Evolutionary conservation across 92 coral and sea anemone genomes (phyloP).

Genomic region (Zoanthus solanderi): DNA sequence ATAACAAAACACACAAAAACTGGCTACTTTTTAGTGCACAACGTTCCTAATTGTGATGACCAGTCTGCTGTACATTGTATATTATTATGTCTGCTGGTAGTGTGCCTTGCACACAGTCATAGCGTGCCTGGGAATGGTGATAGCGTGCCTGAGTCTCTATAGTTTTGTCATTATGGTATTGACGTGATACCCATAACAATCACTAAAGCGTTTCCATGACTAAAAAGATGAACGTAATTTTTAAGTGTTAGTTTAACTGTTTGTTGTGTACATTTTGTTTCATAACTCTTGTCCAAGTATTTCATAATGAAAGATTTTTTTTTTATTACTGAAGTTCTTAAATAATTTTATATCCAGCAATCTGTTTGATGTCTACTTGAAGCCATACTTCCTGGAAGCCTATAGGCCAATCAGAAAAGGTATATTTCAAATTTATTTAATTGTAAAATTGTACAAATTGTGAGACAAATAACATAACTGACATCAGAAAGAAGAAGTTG

Average conservation of each 20-base stretch:
- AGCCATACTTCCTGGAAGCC: slow-evolving; percentile 97
- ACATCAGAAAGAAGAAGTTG: too few relatives aligned
- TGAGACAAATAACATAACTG: too few relatives aligned
- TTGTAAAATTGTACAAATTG: too few relatives aligned
- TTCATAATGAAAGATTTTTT: too few relatives aligned
- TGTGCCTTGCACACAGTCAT: neutral
- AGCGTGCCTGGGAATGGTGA: neutral
- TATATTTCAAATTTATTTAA: neutral
- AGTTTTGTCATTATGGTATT: too few relatives aligned
- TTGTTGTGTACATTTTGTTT: too few relatives aligned
- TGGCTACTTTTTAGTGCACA: neutral
- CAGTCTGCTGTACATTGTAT: neutral
- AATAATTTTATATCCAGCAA: slow-evolving; percentile 58
- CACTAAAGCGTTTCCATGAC: too few relatives aligned
- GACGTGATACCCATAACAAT: too few relatives aligned
- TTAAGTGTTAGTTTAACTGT: too few relatives aligned
- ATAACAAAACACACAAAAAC: slow-evolving; percentile 7
- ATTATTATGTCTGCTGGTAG: neutral
- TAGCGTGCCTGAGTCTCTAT: too few relatives aligned
- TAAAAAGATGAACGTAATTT: too few relatives aligned
- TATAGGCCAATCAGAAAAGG: slow-evolving; percentile 98
- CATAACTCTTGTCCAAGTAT: too few relatives aligned
- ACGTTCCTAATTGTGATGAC: slow-evolving; percentile 1
- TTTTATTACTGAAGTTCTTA: neutral
- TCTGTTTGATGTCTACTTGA: slow-evolving; percentile 96